Base-by-base conservation (phyloP, 2,888 invertebrate species). In the Gari tellinella region DNA sequence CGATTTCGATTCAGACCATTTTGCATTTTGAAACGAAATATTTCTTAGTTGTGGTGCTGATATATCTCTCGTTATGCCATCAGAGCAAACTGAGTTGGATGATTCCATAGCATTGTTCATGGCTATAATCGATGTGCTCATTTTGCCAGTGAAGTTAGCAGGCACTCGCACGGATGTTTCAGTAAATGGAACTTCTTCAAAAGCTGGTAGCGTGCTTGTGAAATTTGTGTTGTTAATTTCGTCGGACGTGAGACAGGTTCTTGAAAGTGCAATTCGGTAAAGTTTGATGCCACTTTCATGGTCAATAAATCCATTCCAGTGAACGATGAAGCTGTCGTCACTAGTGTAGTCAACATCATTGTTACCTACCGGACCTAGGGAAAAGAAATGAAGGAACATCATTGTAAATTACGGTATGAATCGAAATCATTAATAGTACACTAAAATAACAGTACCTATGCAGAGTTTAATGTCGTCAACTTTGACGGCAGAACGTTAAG, bases 31-130 rank as follows among this genome's bases (percentile, higher is more conserved):
- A 4, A 85, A 14, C 21, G 60, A 41, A 8, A 84, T 17, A 52
- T 84, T 81, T 12, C 19, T 15, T 5, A 85, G 48, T 5, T 26
- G 19, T 0, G 86, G 85, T 8, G 73, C 52, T 1, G 74, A 68
- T 10, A 26, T 66, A 67, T 87, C 87, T 5, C 78, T 49, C 0
- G 63, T 67, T 14, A 88, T 70, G 0, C 88, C 88, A 61, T 87
- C 85, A 2, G 86, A 85, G 52, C 88, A 88, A 0, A 72, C 83
- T 5, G 74, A 65, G 19, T 56, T 65, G 1, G 88, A 87, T 0
- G 86, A 74, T 41, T 72, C 76, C 64, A 85, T 48, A 1, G 86
- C 88, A 55, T 82, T 75, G 62, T 87, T 88, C 37, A 74, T 77
- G 7, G 88, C 88, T 8, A 85, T 67, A 15, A 86, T 68, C 2